Percentiles rank a stretch among this genome's conserved stretches.
Evolutionary conservation across 1,140 invertebrate genomes (phyloP).

Genomic region (Drosophila jambulina): DNA sequence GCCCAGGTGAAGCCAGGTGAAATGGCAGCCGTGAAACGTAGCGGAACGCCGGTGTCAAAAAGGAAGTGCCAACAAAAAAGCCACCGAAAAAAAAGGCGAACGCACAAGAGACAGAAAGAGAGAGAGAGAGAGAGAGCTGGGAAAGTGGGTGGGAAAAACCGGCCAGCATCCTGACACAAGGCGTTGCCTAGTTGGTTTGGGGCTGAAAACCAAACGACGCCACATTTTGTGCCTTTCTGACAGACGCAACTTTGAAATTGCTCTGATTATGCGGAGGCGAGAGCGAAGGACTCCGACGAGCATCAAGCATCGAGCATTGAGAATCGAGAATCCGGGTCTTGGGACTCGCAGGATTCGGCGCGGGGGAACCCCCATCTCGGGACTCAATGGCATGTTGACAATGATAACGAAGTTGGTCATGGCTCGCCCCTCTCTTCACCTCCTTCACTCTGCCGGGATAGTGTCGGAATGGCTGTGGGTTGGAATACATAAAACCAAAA

Average conservation of each 20-base stretch:
- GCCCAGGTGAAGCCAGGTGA: conserved; percentile 28
- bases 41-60: conserved; percentile 81
- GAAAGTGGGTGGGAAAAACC: neutral
- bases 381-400: conserved; percentile 82
- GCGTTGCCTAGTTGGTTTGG: conserved; percentile 5
- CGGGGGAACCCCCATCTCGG: neutral
- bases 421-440: conserved; percentile 14
- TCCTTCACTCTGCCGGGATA: neutral
- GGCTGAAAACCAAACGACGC: conserved; percentile 29
- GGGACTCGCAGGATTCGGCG: conserved; percentile 4
- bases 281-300: neutral
- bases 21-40: conserved; percentile 74
- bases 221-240: conserved; percentile 79
- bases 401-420: conserved; percentile 81
- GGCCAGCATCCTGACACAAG: conserved; percentile 3
- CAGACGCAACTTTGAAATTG: conserved; percentile 79
- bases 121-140: conserved; percentile 2
- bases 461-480: neutral
- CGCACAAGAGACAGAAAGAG: neutral
- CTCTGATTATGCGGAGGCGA: conserved; percentile 71
- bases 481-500: neutral
- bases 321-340: neutral
- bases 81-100: conserved; percentile 9
- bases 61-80: conserved; percentile 69
- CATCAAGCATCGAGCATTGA: conserved; percentile 1